Base-by-base conservation (phyloP, 2,888 invertebrate genomes). In the Aphelenchoides bicaudatus region DNA sequence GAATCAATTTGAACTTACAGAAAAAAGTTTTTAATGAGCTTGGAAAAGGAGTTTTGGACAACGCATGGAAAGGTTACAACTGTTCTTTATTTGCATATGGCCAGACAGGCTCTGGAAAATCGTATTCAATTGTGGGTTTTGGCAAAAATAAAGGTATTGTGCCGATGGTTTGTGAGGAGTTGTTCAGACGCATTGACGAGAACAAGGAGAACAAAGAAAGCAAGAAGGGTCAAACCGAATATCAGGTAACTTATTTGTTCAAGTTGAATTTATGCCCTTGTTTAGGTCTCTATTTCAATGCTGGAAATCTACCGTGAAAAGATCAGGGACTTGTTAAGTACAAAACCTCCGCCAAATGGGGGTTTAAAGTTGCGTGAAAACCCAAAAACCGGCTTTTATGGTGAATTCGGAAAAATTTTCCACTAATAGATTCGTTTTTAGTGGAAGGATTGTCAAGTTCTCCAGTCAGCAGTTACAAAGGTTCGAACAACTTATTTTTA, bases 231-330 rank as follows among this genome's bases (percentile, higher is more conserved):
- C 10, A 51, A 2, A 28, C 25, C 10, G 79, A 80, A 59, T 81
- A 71, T 72, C 81, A 82, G 71, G 80, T 79, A 63, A 65, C 65
- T 43, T 25, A 37, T 27, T 31, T 43, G 10, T 8, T 43, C 6
- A 10, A 6, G 10, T n/a, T n/a, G n/a, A n/a, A n/a, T n/a, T n/a
- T n/a, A n/a, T n/a, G n/a, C n/a, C n/a, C n/a, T n/a, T n/a, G n/a
- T n/a, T n/a, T n/a, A n/a, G n/a, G n/a, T n/a, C n/a, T n/a, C n/a
- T n/a, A n/a, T n/a, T 61, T 83, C 82, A 60, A 84, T 85, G 84
- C 72, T 85, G 65, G 85, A 85, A 73, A 84, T 85, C 63, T 85
- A 85, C 78, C 84, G 84, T 71, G 85, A 85, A 73, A 80, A 82
- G 55, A 65, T 75, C 2, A 63, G 74, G 10, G 75, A 77, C 62